Conservation (phyloP, 2,888 invertebrate species). For the Pegoplata infirma region DNA sequence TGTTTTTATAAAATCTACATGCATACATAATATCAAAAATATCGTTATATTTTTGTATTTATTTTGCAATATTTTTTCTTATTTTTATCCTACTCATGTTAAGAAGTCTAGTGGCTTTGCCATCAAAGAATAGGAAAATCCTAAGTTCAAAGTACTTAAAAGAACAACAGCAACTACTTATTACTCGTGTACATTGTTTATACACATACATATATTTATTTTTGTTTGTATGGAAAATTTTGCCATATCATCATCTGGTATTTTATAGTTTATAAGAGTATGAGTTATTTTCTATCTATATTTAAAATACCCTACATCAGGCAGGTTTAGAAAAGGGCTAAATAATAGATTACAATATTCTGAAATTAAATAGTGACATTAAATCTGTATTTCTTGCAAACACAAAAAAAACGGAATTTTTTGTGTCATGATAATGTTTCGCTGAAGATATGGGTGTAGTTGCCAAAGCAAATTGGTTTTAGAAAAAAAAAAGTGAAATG, state of each 20-base stretch:
- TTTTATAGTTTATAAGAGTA: background rate
- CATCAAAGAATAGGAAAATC: background rate
- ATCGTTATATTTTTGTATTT: constrained; percentile 1
- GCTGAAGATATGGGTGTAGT: no score
- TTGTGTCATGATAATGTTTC: no score
- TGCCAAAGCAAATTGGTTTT: no score
- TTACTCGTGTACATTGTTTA: background rate
- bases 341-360: no score
- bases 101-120: background rate
- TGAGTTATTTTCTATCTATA: background rate
- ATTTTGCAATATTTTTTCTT: background rate
- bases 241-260: constrained; percentile 16
- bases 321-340: no score
- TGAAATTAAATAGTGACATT: no score
- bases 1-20: constrained; percentile 10
- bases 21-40: constrained; percentile 22
- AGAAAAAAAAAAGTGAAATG: no score
- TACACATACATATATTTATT: no score
- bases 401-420: no score
- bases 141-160: constrained; percentile 38
- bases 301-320: background rate
- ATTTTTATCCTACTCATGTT: constrained; percentile 22
- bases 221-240: background rate
- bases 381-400: no score
- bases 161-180: background rate